Evolutionary conservation across 2,797 vertebrate species (phyloP).

Genomic region (Microchirus variegatus): DNA sequence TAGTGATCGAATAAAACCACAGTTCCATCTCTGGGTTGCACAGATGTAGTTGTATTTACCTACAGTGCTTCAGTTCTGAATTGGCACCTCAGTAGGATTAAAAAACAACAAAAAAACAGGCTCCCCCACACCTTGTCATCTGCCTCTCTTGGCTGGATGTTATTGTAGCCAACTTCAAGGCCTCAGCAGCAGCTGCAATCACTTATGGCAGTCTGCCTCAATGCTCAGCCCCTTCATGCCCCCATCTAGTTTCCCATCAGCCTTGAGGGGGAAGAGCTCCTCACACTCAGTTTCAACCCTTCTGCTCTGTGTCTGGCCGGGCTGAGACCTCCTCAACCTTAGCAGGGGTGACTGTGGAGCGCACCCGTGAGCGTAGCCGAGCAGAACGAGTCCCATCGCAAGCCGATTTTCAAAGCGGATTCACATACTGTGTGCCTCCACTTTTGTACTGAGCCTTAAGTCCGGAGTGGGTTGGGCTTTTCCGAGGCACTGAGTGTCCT

Average conservation of each 20-base stretch:
- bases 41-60: conserved; percentile 40
- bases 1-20: background rate
- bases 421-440: conserved; percentile 55
- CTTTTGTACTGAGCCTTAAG: conserved; percentile 53
- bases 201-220: conserved; percentile 78
- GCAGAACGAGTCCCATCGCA: conserved; percentile 41
- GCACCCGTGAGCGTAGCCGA: conserved; percentile 37
- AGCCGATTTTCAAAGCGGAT: conserved; percentile 50
- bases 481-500: conserved; percentile 36
- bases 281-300: conserved; percentile 73
- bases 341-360: conserved; percentile 66
- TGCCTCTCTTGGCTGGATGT: conserved; percentile 80
- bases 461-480: conserved; percentile 73
- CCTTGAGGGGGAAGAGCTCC: conserved; percentile 72
- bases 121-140: conserved; percentile 79
- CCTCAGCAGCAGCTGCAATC: conserved; percentile 82
- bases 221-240: conserved; percentile 70
- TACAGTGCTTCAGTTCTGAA: conserved; percentile 36
- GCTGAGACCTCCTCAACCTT: conserved; percentile 67
- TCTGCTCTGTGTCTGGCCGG: conserved; percentile 62
- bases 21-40: conserved; percentile 2
- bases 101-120: conserved; percentile 77
- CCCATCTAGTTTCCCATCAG: conserved; percentile 77
- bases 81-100: conserved; percentile 64
- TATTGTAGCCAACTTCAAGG: conserved; percentile 85